Percentiles rank a stretch among this genome's conserved stretches.
Evolutionary conservation across 2,113 vertebrate genomes (phyloP).

Genomic region (Osmerus mordax): DNA sequence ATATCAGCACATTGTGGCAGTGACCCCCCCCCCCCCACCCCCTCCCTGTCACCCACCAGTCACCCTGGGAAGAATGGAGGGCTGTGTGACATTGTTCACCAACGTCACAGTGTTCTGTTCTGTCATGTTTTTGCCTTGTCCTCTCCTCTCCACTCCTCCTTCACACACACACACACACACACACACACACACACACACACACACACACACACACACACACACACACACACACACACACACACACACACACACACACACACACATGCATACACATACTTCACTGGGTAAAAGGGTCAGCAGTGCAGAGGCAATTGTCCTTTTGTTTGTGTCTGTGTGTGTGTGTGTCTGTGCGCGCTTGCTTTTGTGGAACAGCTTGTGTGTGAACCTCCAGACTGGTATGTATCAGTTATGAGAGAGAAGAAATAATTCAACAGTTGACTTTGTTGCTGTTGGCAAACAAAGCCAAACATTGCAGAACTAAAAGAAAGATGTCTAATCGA

Average conservation of each 20-base stretch:
- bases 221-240: slow-evolving; percentile 6
- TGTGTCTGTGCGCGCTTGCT: neutral
- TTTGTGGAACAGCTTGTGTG: slow-evolving; percentile 15
- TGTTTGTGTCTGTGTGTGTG: slow-evolving; percentile 10
- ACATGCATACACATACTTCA: neutral
- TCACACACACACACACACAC: slow-evolving; percentile 5
- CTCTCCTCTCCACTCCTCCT: neutral
- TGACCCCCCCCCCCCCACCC: neutral
- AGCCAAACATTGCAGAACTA: slow-evolving; percentile 30
- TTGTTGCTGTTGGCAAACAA: slow-evolving; percentile 41
- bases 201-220: too few relatives aligned
- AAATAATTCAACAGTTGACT: slow-evolving; percentile 34
- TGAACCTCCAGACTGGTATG: slow-evolving; percentile 25
- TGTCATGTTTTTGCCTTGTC: slow-evolving; percentile 25
- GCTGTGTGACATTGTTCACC: slow-evolving; percentile 20
- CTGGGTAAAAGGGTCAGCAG: slow-evolving; percentile 18
- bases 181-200: neutral
- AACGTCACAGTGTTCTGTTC: slow-evolving; percentile 22
- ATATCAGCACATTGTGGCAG: slow-evolving; percentile 26
- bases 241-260: neutral
- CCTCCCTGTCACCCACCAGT: neutral
- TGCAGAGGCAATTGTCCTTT: neutral
- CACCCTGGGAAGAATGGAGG: slow-evolving; percentile 23
- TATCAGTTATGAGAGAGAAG: slow-evolving; percentile 31
- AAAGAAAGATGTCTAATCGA: slow-evolving; percentile 50